Conservation (phyloP, 2,797 vertebrate species). For the Tenualosa thibaudeaui region DNA sequence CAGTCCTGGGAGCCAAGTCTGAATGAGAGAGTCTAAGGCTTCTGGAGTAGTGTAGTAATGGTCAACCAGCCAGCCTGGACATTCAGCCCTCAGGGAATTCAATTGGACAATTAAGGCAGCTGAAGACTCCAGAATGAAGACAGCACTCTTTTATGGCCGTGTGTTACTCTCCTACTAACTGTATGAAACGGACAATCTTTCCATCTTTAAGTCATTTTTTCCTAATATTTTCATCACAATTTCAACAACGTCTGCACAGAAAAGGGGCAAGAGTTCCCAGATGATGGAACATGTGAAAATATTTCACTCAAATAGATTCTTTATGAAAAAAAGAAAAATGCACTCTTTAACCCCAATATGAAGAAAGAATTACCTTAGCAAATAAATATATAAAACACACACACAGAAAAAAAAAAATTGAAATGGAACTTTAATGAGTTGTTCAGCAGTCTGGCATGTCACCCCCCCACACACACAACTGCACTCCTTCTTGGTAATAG, state of each 20-base stretch:
- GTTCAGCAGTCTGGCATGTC: conserved; percentile 62
- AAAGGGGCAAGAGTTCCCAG: conserved; percentile 33
- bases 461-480: conserved; percentile 55
- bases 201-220: not conserved
- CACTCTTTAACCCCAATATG: not conserved
- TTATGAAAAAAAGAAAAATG: not conserved
- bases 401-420: conserved; percentile 47
- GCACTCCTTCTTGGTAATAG: conserved; percentile 53
- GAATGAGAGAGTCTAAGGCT: not conserved
- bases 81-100: not conserved
- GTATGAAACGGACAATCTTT: not conserved
- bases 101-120: not conserved
- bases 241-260: not conserved
- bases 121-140: not conserved
- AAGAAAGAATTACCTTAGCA: conserved; percentile 35
- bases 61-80: not conserved
- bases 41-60: not conserved
- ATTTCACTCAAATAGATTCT: conserved; percentile 19
- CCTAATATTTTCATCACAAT: not conserved
- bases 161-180: not conserved
- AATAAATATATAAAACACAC: not conserved
- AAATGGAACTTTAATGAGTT: conserved; percentile 66
- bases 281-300: conserved; percentile 35
- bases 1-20: not conserved
- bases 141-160: not conserved